Evolutionary conservation across 2,797 vertebrate species (phyloP).

Genomic region (Falco rusticolus): DNA sequence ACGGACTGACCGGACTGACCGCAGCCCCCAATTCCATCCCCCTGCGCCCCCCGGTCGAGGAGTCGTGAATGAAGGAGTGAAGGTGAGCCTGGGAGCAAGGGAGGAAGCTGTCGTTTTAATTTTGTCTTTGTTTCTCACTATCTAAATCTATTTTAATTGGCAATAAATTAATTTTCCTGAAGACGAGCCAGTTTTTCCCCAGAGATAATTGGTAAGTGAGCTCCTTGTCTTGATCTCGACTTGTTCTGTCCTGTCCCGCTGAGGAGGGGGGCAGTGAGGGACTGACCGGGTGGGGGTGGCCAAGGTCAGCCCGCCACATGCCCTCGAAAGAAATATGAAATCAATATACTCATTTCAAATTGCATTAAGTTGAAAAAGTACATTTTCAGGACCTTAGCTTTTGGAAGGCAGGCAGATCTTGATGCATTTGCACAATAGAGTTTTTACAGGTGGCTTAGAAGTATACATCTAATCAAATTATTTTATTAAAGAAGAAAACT

Average conservation of each 20-base stretch:
- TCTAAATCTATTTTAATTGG: background rate
- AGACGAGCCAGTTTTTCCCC: background rate
- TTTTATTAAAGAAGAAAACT: background rate
- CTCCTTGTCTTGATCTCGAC: accelerated
- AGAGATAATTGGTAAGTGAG: accelerated
- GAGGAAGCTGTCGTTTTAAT: accelerated
- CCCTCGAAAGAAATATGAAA: background rate
- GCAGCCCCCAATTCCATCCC: accelerated
- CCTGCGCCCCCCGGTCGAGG: background rate
- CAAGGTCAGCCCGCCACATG: background rate
- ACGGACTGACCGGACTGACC: background rate
- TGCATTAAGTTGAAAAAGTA: background rate
- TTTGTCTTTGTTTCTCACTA: background rate
- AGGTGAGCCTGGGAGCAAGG: background rate
- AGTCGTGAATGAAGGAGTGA: accelerated
- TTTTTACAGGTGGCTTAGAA: background rate
- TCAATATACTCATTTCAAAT: background rate
- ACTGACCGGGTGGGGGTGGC: background rate
- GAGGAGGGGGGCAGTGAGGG: accelerated
- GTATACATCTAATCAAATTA: background rate
- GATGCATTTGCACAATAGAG: background rate
- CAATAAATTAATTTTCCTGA: background rate
- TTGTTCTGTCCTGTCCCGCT: background rate
- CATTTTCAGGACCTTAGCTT: background rate
- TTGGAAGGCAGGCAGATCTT: background rate